Base-by-base conservation (phyloP, 2,888 invertebrate genomes). In the Cephus sareptanus region DNA sequence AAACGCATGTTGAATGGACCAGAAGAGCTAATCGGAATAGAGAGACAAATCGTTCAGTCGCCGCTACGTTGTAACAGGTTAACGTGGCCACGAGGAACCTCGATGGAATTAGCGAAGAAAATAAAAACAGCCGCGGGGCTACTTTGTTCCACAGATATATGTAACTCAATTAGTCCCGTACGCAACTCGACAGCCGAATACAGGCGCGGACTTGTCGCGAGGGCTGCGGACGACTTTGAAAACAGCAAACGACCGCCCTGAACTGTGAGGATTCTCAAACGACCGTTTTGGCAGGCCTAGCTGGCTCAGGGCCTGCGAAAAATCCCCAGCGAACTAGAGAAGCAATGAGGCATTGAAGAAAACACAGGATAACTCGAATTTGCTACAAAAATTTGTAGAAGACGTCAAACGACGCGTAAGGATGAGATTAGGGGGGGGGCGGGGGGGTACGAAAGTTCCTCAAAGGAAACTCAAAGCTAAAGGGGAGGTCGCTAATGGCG, bases 251-350 rank as follows among this genome's bases (percentile, higher is more conserved):
- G 9, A 2, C 56, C 23, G 23, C 9, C 23, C 2, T 23, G 9
- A 9, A 56, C 56, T 9, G 9, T 1, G 56, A 34, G 34, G 69
- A 77, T 40, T 80, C 37, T 80, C 75, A 78, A 79, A 34, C 71
- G 33, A 40, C 78, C 35, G 76, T 76, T 81, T 82, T 82, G 79
- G 80, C 83, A 77, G 74, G 76, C 73, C 71, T 71, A 69, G 80
- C 80, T 84, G 83, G 81, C 83, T 69, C 34, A 1, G 69, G 70
- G 81, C 81, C 82, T 76, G 37, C 69, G 75, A 69, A 33, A 30
- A 35, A 40, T 23, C 40, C 40, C 2, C 40, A 40, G 6, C 15
- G 23, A 40, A 40, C 40, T 9, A 23, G 4, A 40, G 56, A 56
- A 9, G 23, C 23, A 23, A 9, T 2, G 56, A 56, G 9, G 23